These are phyloP conservation scores for Acleris emargana DNA, from an alignment of 2,888 invertebrate genomes.

Conservation along the genomic window DNA sequence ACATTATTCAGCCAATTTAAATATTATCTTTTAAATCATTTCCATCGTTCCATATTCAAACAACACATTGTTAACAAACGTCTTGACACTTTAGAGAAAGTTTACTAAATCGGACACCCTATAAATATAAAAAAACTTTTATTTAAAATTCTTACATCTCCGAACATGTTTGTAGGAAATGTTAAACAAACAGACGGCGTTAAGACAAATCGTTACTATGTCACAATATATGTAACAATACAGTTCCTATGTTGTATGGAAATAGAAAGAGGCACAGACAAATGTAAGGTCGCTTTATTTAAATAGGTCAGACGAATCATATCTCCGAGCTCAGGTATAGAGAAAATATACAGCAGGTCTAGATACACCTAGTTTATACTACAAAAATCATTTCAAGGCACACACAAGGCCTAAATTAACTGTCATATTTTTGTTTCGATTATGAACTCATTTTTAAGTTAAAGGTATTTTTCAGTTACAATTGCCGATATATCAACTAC, in stretches of 20 bases:
- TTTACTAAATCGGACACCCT: slow-evolving; percentile 18
- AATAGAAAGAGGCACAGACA: slow-evolving; percentile 48
- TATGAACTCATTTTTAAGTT: too few relatives aligned
- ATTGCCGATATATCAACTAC: too few relatives aligned
- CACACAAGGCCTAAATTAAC: too few relatives aligned
- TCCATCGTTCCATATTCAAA: slow-evolving; percentile 6
- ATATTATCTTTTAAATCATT: background rate
- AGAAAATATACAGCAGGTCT: background rate
- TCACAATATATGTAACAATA: slow-evolving; percentile 44
- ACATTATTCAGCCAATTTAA: background rate
- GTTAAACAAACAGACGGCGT: slow-evolving; percentile 31
- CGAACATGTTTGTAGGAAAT: slow-evolving; percentile 32
- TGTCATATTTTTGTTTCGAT: too few relatives aligned
- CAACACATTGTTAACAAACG: slow-evolving; percentile 4
- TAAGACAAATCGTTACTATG: slow-evolving; percentile 46
- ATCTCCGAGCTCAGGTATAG: slow-evolving; percentile 3
- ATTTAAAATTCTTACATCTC: slow-evolving; percentile 10
- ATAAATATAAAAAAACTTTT: slow-evolving; percentile 16
- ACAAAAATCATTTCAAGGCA: too few relatives aligned
- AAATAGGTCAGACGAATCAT: slow-evolving; percentile 54
- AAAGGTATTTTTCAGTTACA: too few relatives aligned
- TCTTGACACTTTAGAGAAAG: slow-evolving; percentile 31
- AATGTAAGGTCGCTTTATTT: slow-evolving; percentile 66
- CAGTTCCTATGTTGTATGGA: slow-evolving; percentile 54
- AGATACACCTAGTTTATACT: too few relatives aligned